Conservation (phyloP, 2,113 vertebrate species). For the Rhinichthys klamathensis region DNA sequence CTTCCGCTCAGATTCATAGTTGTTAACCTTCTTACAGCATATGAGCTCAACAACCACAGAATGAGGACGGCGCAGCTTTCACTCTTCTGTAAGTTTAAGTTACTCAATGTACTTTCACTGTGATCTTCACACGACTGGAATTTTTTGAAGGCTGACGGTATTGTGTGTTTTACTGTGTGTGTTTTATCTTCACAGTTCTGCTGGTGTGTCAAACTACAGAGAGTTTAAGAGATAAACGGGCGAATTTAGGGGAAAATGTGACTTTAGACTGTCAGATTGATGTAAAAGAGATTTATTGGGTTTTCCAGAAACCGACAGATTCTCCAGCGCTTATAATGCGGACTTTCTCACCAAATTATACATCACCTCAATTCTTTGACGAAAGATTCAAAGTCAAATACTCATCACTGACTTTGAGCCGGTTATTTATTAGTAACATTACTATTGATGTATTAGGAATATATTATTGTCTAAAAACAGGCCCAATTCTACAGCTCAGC, state of each 20-base stretch:
- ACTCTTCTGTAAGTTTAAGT: constrained; percentile 25
- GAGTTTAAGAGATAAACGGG: constrained; percentile 9
- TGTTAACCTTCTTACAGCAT: not conserved
- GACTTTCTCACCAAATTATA: accelerated
- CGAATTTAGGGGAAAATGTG: constrained; percentile 45
- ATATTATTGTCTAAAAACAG: constrained; percentile 19
- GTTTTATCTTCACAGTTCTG: constrained; percentile 13
- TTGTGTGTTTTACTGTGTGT: not conserved
- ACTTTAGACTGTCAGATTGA: constrained; percentile 31
- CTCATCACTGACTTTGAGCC: not conserved
- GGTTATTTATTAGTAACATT: constrained; percentile 29
- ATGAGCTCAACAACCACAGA: not conserved
- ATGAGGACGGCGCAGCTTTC: not conserved
- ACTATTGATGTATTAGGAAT: constrained; percentile 20
- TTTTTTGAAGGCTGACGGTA: no score
- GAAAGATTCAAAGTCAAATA: not conserved
- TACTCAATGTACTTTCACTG: not conserved
- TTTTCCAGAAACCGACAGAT: constrained; percentile 2
- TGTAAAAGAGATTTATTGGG: constrained; percentile 10
- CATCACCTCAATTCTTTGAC: accelerated
- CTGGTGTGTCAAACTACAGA: constrained; percentile 36
- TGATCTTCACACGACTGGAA: not conserved
- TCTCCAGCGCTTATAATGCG: constrained; percentile 19
- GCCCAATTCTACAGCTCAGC: not conserved
- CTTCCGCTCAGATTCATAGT: not conserved